Percentiles rank a stretch among this genome's conserved stretches.
Evolutionary conservation across 2,888 invertebrate species (phyloP).

Genomic region (Eristalis intricaria): DNA sequence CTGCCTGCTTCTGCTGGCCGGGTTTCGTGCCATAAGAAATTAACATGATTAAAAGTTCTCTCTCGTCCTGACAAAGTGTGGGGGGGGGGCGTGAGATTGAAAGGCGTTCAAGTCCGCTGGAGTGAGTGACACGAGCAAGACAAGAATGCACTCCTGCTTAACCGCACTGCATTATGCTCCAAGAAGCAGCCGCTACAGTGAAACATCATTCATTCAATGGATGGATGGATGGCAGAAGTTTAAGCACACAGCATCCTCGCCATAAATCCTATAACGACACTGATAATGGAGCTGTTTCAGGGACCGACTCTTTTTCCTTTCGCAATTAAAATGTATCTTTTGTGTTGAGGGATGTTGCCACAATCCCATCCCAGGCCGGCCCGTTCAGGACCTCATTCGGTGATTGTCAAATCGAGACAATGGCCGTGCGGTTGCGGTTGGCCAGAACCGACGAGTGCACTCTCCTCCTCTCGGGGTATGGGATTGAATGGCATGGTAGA

Average conservation of each 20-base stretch:
- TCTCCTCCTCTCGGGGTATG: background rate
- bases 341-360: constrained; percentile 7
- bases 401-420: constrained; percentile 34
- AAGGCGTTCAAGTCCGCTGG: constrained; percentile 1
- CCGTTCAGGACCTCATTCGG: background rate
- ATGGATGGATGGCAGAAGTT: constrained; percentile 27
- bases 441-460: constrained; percentile 7
- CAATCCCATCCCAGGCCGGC: background rate
- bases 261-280: constrained; percentile 58
- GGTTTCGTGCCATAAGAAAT: constrained; percentile 62
- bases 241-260: constrained; percentile 27
- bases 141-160: background rate
- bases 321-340: constrained; percentile 62
- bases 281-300: constrained; percentile 57
- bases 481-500: constrained; percentile 45
- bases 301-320: constrained; percentile 22
- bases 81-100: background rate
- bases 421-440: constrained; percentile 40
- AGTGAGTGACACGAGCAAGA: background rate
- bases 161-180: background rate
- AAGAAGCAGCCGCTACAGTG: background rate
- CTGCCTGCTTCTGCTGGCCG: no score
- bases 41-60: constrained; percentile 69
- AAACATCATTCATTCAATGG: constrained; percentile 13
- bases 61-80: constrained; percentile 24